A percentile compares a stretch with the other conserved stretches of the same genome.
phyloP scores from a whole-genome alignment of 2,113 vertebrate genomes.

The Deroptyus accipitrinus region DNA sequence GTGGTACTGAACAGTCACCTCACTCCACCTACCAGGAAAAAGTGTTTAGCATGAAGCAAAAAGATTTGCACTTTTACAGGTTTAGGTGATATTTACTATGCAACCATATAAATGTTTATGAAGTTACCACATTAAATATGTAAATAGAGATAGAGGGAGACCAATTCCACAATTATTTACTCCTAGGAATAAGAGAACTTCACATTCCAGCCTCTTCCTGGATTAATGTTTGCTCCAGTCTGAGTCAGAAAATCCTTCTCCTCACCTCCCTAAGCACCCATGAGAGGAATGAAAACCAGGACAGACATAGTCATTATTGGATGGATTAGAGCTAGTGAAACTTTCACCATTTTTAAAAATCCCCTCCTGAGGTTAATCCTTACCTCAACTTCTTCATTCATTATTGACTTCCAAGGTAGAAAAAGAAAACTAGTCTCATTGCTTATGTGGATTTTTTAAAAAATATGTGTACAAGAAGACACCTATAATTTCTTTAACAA shows the following conservation, averaged over 20 bases:
- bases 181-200: neutral
- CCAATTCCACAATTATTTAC: neutral
- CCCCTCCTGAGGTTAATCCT: neutral
- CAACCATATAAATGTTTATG: neutral
- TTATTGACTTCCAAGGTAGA: neutral
- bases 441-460: neutral
- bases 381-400: neutral
- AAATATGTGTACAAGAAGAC: neutral
- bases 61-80: neutral
- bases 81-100: neutral
- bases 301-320: neutral
- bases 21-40: neutral
- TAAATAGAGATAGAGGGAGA: neutral
- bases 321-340: neutral
- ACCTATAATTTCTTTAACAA: neutral
- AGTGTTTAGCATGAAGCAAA: neutral
- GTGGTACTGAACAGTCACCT: neutral
- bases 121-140: neutral
- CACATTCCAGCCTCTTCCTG: neutral
- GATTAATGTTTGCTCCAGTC: neutral
- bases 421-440: neutral
- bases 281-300: neutral
- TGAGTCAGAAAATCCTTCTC: neutral
- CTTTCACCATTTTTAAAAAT: neutral
- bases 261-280: neutral